These are phyloP conservation scores for Pimephales promelas DNA, from an alignment of 2,113 vertebrate species.

Conservation along the genomic window DNA sequence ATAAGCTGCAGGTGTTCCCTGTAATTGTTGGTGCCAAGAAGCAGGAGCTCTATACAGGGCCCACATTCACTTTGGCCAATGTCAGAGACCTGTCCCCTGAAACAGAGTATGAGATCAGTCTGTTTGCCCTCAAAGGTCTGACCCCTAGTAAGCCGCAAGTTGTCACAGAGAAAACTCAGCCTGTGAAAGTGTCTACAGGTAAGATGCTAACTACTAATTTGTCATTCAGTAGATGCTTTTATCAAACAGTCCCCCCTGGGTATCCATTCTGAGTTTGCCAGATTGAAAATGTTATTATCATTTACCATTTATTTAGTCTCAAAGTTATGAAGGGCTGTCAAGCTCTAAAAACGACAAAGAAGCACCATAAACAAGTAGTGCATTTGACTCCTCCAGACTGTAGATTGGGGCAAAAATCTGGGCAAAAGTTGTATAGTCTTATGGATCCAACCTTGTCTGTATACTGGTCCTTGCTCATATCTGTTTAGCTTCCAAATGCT, in stretches of 20 bases:
- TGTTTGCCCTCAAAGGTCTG: constrained; percentile 90
- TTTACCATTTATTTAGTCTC: too few relatives aligned
- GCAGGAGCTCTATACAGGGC: constrained; percentile 86
- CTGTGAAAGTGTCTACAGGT: constrained; percentile 92
- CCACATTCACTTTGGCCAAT: constrained; percentile 83
- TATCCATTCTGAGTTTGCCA: too few relatives aligned
- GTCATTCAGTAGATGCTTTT: too few relatives aligned
- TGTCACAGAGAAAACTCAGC: constrained; percentile 92
- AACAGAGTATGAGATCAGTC: constrained; percentile 91
- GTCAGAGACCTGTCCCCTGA: constrained; percentile 93
- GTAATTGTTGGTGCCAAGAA: constrained; percentile 87
- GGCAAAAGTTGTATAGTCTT: neutral
- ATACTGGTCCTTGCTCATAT: neutral
- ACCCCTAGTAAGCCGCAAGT: constrained; percentile 87
- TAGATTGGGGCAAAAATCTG: neutral
- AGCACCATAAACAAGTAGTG: too few relatives aligned
- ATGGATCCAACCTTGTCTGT: neutral
- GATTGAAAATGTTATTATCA: too few relatives aligned
- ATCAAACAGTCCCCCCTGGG: too few relatives aligned
- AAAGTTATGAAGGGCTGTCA: too few relatives aligned
- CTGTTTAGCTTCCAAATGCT: neutral
- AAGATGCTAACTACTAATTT: constrained; percentile 9
- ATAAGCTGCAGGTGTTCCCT: constrained; percentile 88
- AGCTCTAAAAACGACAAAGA: too few relatives aligned
- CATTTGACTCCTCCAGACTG: neutral